Conservation (phyloP, 2,888 invertebrate species). For the Sinelater perroti region DNA sequence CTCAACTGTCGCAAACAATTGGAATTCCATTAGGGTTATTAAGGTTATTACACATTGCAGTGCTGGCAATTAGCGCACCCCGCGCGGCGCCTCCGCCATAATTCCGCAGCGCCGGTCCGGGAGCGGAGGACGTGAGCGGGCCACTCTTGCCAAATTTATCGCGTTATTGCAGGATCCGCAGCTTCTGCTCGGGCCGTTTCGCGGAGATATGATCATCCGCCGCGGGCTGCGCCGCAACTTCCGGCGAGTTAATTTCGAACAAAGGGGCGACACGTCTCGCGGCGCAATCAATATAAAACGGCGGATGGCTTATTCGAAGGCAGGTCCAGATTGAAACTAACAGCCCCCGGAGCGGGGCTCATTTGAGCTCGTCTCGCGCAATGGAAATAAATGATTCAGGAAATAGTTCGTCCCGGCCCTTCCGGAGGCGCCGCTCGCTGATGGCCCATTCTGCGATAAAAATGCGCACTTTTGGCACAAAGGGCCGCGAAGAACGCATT, state of each 20-base stretch:
- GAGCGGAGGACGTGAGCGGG: no score
- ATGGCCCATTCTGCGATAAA: constrained; percentile 11
- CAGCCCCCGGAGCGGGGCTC: constrained; percentile 51
- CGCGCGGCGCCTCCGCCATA: no score
- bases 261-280: constrained; percentile 23
- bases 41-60: no score
- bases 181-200: no score
- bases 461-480: constrained; percentile 6
- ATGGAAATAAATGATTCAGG: constrained; percentile 55
- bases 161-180: no score
- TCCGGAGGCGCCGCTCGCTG: constrained; percentile 1
- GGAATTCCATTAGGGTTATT: no score
- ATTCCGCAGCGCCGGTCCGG: no score
- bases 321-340: constrained; percentile 55
- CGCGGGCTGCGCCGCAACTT: constrained; percentile 9
- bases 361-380: constrained; percentile 50
- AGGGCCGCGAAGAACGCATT: constrained; percentile 1
- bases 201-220: no score
- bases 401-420: constrained; percentile 31
- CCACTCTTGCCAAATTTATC: no score
- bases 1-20: no score
- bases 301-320: constrained; percentile 49
- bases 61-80: no score
- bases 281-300: constrained; percentile 50
- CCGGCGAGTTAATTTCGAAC: constrained; percentile 25